These are phyloP conservation scores for Bedellia somnulentella DNA, from an alignment of 2,888 invertebrate genomes.

Conservation along the genomic window DNA sequence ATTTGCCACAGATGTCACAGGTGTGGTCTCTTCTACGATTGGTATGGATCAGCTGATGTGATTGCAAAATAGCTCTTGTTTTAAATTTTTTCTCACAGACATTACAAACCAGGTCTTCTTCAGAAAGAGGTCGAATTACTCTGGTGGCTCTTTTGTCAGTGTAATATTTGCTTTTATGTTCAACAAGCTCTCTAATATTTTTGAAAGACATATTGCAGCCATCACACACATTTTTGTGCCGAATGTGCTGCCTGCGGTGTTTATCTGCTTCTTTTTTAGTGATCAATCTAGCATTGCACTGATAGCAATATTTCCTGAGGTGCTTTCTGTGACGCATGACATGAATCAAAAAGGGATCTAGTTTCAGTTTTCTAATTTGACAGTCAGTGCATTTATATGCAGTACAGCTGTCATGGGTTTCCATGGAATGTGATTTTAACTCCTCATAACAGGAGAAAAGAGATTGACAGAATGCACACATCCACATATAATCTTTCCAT, in stretches of 20 bases:
- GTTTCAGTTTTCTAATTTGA: constrained; percentile 21
- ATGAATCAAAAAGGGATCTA: constrained; percentile 57
- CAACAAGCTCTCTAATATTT: constrained; percentile 17
- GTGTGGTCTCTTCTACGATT: constrained; percentile 31
- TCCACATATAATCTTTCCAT: constrained; percentile 2
- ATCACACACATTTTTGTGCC: constrained; percentile 18
- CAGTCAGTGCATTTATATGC: constrained; percentile 69
- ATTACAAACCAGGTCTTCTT: constrained; percentile 19
- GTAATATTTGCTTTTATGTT: constrained; percentile 20
- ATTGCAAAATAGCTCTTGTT: constrained; percentile 20
- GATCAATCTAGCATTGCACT: constrained; percentile 22
- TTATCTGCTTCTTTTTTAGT: constrained; percentile 13
- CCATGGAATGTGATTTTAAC: constrained; percentile 53
- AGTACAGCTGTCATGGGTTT: constrained; percentile 61
- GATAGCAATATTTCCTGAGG: constrained; percentile 46
- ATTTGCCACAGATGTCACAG: constrained; percentile 36
- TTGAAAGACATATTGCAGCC: constrained; percentile 29
- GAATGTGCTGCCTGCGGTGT: constrained; percentile 19
- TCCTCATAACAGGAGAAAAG: neutral
- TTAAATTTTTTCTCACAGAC: constrained; percentile 30
- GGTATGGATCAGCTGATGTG: constrained; percentile 62
- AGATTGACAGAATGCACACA: constrained; percentile 2
- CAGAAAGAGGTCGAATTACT: constrained; percentile 13
- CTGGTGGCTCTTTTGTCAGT: constrained; percentile 16
- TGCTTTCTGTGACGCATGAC: constrained; percentile 62